phyloP scores from a whole-genome alignment of 2,797 vertebrate species.

The Pachyuromys duprasi region DNA sequence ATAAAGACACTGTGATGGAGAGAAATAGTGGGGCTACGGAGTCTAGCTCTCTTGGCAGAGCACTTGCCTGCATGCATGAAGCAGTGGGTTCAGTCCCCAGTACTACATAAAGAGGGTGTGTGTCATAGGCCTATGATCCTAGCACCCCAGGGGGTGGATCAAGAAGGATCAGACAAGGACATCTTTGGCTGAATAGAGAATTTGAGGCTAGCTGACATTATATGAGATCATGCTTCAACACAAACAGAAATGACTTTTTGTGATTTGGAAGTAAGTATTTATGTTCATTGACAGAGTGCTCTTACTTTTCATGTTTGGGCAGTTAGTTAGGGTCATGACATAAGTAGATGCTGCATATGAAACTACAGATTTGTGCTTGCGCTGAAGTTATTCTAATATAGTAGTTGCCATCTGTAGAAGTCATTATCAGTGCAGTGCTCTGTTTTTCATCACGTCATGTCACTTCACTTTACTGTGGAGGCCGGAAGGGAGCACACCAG shows the following conservation, averaged over 20 bases:
- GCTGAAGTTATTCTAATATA: background rate
- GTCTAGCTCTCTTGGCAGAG: background rate
- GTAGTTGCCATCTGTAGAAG: too few relatives aligned
- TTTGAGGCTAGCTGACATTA: background rate
- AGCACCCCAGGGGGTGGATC: background rate
- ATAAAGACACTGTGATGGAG: background rate
- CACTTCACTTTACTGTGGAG: background rate
- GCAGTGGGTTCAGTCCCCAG: background rate
- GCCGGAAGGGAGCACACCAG: too few relatives aligned
- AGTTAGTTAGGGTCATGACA: background rate
- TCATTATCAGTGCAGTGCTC: accelerated
- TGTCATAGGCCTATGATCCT: background rate
- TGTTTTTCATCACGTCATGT: background rate
- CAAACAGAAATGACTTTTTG: background rate
- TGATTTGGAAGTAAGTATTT: background rate
- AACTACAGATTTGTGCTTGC: accelerated
- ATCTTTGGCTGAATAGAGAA: background rate
- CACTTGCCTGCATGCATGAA: background rate
- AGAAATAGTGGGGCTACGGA: background rate
- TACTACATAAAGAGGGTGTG: background rate
- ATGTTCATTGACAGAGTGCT: background rate
- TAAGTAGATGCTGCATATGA: background rate
- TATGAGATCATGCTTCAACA: background rate
- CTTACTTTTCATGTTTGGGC: background rate
- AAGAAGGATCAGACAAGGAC: background rate